Evolutionary conservation across 2,113 vertebrate genomes (phyloP).

Genomic region (Rhombomys opimus): DNA sequence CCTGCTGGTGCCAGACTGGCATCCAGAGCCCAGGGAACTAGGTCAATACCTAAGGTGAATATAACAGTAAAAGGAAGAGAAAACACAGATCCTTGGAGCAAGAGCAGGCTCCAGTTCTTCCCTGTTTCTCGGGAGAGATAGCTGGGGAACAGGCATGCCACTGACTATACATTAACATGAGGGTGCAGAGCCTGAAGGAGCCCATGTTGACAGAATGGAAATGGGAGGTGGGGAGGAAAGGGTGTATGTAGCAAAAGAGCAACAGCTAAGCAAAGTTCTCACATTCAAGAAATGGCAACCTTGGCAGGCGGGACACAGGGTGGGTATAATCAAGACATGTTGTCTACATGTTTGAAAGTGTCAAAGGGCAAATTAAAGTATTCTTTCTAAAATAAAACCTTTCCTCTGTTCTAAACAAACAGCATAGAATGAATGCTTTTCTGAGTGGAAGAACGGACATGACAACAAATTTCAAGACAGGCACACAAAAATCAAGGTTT

Average conservation of each 20-base stretch:
- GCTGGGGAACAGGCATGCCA: fast-evolving
- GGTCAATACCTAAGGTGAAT: background rate
- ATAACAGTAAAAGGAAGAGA: too few relatives aligned
- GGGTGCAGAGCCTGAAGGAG: background rate
- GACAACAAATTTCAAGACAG: background rate
- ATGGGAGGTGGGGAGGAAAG: fast-evolving
- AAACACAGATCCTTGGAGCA: background rate
- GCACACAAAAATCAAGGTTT: background rate
- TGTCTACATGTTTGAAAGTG: background rate
- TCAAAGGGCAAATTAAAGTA: background rate
- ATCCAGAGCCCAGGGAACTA: background rate
- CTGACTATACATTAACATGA: too few relatives aligned
- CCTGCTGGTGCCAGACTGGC: background rate
- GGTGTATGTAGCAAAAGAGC: background rate
- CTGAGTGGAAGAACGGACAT: background rate
- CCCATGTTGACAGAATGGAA: background rate
- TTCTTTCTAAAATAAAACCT: background rate
- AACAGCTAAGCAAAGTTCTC: background rate
- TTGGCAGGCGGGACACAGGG: background rate
- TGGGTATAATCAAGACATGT: background rate
- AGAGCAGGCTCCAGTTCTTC: too few relatives aligned
- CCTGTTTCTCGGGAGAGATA: fast-evolving
- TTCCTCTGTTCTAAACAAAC: background rate
- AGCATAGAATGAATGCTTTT: background rate
- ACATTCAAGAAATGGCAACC: background rate